Evolutionary conservation across 2,797 vertebrate species (phyloP), one percentile per base, ranked within the genome.

Genomic region (Phoeniculus purpureus): DNA sequence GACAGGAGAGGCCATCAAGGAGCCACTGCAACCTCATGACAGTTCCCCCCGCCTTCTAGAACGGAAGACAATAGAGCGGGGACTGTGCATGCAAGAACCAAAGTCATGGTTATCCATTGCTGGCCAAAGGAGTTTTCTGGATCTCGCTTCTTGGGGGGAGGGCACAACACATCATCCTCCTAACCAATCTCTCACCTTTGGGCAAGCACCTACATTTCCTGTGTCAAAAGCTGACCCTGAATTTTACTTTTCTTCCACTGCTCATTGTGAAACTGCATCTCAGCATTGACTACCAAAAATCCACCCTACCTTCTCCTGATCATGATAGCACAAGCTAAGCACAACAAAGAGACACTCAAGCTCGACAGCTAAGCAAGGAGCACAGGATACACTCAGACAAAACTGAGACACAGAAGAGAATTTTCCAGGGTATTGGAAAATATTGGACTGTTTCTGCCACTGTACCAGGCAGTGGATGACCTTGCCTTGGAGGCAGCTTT

Each of bases 281-380:
- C 62, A 45, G 6, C 47, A 17, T 26, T 27, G 19, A 18, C 58
- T 27, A 58, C 17, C 47, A 62, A 43, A 76, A 59, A 29, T 1
- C 29, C 10, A 26, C 15, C 8, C 45, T 12, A 20, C 15, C 6
- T 29, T 19, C 25, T 15, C 43, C 21, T 27, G 23, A 56, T 22
- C 19, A 7, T 0, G 0, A 17, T 4, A 59, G 14, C 17, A 73
- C n/a, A 70, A 12, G 8, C n/a, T 43, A 51, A 89, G 8, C 6
- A 32, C 32, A 13, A 25, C 7, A 1, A 1, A 11, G 45, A 43
- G 11, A 56, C 12, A 51, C 7, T 9, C 0, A 20, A 47, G 12
- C 19, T 37, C 62, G 78, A 31, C 22, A 82, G 15, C 20, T 14
- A 34, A 56, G 31, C 2, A 29, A 65, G 26, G 13, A 64, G 81